Percentiles rank a stretch among this genome's conserved stretches.
These are phyloP conservation scores for Gopherus evgoodei DNA, from an alignment of 2,113 vertebrate genomes.

Conservation along the genomic window DNA sequence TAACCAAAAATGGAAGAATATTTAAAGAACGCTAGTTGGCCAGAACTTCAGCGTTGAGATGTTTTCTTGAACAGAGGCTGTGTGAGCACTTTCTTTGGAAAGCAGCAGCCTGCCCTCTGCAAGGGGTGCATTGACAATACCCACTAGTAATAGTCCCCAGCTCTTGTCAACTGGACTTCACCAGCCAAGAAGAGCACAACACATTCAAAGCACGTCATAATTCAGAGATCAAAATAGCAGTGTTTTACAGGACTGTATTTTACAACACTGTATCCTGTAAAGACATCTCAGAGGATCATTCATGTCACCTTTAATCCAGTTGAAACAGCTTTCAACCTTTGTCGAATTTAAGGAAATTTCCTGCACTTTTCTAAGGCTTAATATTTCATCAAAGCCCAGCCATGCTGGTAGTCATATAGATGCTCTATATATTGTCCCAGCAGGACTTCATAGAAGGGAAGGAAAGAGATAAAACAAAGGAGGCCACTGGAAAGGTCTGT, in stretches of 20 bases:
- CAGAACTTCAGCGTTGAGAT: neutral
- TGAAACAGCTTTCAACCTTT: neutral
- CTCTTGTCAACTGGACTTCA: neutral
- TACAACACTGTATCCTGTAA: neutral
- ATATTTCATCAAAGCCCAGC: neutral
- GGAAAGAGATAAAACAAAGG: neutral
- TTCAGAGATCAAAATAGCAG: neutral
- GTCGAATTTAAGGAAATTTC: neutral
- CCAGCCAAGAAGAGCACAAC: neutral
- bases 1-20: neutral
- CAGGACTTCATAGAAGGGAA: neutral
- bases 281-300: neutral
- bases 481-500: neutral
- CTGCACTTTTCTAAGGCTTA: neutral
- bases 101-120: neutral
- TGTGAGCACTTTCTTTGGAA: neutral
- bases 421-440: neutral
- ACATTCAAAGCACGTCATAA: neutral
- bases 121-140: neutral
- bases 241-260: fast-evolving
- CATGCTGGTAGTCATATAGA: neutral
- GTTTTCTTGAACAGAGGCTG: neutral
- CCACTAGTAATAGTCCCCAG: neutral
- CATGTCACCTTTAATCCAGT: neutral
- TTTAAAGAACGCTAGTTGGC: neutral